A percentile compares a stretch with the other conserved stretches of the same genome.
Evolutionary conservation across 2,797 vertebrate species (phyloP).

Genomic region (Betta splendens): DNA sequence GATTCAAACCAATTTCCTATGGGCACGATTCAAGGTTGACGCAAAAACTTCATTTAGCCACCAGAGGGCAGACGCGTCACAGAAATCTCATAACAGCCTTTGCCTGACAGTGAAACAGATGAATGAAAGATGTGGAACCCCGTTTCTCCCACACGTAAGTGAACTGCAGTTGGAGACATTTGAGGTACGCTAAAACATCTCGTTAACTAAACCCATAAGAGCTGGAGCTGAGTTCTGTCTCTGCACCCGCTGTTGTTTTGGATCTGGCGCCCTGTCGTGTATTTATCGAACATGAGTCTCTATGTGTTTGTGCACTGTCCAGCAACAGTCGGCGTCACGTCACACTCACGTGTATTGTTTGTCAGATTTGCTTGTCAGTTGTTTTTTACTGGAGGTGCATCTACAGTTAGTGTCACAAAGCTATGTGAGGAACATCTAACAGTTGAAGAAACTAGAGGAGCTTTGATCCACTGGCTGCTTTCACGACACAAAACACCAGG

Average conservation of each 20-base stretch:
- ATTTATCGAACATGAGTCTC: too few relatives aligned
- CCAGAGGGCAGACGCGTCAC: conserved; percentile 42
- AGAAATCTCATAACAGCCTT: background rate
- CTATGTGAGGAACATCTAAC: conserved; percentile 12
- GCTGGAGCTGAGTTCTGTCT: conserved; percentile 5
- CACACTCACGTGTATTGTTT: conserved; percentile 5
- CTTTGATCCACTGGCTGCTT: conserved; percentile 21
- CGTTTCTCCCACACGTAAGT: background rate
- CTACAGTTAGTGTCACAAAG: conserved; percentile 72
- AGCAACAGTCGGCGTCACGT: conserved; percentile 13
- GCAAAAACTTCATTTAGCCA: conserved; percentile 19
- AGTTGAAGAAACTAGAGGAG: conserved; percentile 4
- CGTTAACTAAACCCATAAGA: conserved; percentile 12
- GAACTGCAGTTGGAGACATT: conserved; percentile 2
- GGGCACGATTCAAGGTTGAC: background rate
- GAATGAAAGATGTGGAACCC: background rate
- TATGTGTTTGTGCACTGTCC: background rate
- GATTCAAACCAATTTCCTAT: conserved; percentile 3
- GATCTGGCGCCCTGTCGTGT: conserved; percentile 9
- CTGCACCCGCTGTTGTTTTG: conserved; percentile 5
- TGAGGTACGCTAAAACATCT: conserved; percentile 9
- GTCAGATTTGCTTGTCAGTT: background rate
- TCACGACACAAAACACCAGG: conserved; percentile 6
- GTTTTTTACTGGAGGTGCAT: conserved; percentile 19
- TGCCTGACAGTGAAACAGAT: background rate